These are phyloP conservation scores for Otus sunia DNA, from an alignment of 2,113 vertebrate genomes.

Conservation along the genomic window DNA sequence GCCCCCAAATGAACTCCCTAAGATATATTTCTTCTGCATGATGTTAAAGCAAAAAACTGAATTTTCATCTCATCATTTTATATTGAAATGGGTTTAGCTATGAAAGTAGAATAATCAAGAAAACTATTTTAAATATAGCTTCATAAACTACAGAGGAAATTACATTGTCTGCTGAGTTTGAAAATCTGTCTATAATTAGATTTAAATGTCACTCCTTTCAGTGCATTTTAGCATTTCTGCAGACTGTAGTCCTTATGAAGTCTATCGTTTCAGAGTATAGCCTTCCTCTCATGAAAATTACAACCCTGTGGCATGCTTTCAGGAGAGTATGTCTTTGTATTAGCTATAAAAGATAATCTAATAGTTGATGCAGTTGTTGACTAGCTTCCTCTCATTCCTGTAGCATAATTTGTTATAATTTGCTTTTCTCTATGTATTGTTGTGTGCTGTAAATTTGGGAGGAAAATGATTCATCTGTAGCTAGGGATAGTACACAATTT, in stretches of 20 bases:
- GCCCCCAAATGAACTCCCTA: neutral
- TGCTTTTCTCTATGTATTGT: neutral
- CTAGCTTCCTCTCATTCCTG: neutral
- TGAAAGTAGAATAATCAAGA: conserved; percentile 12
- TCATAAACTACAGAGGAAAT: conserved; percentile 27
- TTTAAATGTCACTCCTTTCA: neutral
- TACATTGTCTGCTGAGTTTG: conserved; percentile 26
- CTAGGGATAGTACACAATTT: neutral
- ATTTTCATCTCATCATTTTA: conserved; percentile 22
- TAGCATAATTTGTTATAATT: neutral
- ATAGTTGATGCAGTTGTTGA: neutral
- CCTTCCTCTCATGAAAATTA: neutral
- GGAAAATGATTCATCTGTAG: neutral
- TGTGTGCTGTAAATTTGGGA: neutral
- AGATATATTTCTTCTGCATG: neutral
- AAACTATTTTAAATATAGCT: conserved; percentile 10
- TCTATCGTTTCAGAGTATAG: neutral
- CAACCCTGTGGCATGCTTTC: neutral
- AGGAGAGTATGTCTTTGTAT: neutral
- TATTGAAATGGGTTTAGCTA: neutral
- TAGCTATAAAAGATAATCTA: neutral
- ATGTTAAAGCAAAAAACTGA: conserved; percentile 37
- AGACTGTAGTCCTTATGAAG: neutral
- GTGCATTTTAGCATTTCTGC: neutral
- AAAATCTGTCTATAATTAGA: neutral